Base-by-base conservation (phyloP, 2,113 vertebrate genomes). In the Onychostruthus taczanowskii region DNA sequence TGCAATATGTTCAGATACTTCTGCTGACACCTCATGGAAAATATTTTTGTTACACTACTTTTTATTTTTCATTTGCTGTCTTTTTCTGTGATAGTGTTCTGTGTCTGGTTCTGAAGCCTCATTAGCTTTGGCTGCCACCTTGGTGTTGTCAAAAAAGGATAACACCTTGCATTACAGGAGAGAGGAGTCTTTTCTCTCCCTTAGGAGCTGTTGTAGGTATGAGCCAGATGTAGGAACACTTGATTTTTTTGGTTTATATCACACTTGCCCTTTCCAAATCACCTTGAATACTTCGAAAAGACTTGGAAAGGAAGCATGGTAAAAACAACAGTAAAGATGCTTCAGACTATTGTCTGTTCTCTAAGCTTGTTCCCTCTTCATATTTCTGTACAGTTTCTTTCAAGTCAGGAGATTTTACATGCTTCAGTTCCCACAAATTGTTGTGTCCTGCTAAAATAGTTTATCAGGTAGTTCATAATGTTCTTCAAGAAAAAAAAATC, bases 1-100 rank as follows among this genome's bases (percentile, higher is more conserved):
- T 88, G 46, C 63, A 90, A 44, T 74, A 47, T 5, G 64, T 96
- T 96, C 82, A 86, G 94, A 94, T 96, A 91, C 86, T 92, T 96
- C 77, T 95, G 84, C 93, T 97, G 90, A 96, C 72, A 93, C 68
- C 81, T 93, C 62, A 91, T 91, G 92, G 92, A 94, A 95, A 75
- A 85, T 87, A 33, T 6, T 87, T 81, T 94, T 93, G 94, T 94
- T 95, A 90, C 67, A 78, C 66, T 89, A 33, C 39, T 61, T 76
- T 61, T 7, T 41, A 46, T 76, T 87, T 87, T 91, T 41, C 12
- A 35, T 82, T 87, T 91, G 43, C 59, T 63, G 13, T 70, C 18
- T 74, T 80, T 91, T 85, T 85, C 67, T 91, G 10, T 33, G 31
- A 2, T 31, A 44, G 10, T 62, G 28, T 44, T 69, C 30, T 74